Percentiles rank a stretch among this genome's conserved stretches.
These are phyloP conservation scores for Propithecus perrieri DNA, from an alignment of 2,797 vertebrate genomes.

Conservation along the genomic window DNA sequence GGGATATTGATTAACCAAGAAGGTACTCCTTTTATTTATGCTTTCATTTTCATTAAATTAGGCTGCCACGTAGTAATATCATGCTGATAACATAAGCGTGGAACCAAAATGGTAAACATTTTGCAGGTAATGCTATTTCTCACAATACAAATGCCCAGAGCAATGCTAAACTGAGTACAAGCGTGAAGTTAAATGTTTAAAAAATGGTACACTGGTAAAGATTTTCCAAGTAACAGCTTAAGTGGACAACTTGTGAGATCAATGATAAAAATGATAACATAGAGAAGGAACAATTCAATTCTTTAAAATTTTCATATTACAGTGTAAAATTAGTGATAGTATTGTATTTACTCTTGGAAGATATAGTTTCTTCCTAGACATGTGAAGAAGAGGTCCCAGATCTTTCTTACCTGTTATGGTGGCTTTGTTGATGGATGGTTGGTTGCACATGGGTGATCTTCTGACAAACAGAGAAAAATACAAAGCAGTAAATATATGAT, in stretches of 20 bases:
- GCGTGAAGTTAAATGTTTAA: not conserved
- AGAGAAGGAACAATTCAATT: not conserved
- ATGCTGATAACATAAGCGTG: not conserved
- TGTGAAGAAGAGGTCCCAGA: not conserved
- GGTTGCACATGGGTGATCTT: conserved; percentile 99
- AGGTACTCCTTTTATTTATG: not conserved
- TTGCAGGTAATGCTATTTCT: not conserved
- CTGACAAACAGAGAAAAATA: conserved; percentile 83
- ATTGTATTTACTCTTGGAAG: not conserved
- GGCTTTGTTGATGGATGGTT: conserved; percentile 97
- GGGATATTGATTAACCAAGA: not conserved
- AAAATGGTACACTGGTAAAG: not conserved
- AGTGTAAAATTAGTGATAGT: not conserved
- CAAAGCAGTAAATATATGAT: conserved; percentile 19
- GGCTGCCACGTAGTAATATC: not conserved
- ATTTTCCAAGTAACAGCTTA: not conserved
- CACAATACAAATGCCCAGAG: not conserved
- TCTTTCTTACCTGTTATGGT: conserved; percentile 94
- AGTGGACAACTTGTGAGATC: not conserved
- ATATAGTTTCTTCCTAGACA: not conserved
- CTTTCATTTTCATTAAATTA: not conserved
- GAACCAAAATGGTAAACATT: not conserved
- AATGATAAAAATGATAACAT: not conserved
- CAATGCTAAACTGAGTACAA: not conserved
- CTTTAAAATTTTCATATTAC: not conserved